Conservation (phyloP, 2,888 invertebrate species). For the Pasiphila rectangulata region DNA sequence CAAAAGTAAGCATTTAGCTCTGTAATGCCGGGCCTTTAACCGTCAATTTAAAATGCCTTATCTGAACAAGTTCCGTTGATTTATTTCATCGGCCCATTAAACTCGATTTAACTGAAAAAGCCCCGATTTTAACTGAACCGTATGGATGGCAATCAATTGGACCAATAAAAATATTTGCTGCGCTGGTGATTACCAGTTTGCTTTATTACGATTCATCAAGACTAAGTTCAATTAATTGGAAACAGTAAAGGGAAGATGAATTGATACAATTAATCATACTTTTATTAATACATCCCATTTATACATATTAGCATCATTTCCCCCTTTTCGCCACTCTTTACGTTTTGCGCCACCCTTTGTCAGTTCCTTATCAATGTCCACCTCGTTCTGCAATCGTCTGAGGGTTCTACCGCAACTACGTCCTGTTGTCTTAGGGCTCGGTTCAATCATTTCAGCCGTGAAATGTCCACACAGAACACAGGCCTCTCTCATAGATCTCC, state of each 20-base stretch:
- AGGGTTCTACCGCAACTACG: no score
- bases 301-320: no score
- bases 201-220: slow-evolving; percentile 18
- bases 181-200: slow-evolving; percentile 15
- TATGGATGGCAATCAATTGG: slow-evolving; percentile 25
- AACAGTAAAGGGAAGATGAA: neutral
- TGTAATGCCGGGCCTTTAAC: slow-evolving; percentile 11
- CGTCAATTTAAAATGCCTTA: slow-evolving; percentile 22
- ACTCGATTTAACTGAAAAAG: slow-evolving; percentile 29
- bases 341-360: no score
- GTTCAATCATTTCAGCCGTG: no score
- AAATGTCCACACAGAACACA: no score
- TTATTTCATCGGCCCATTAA: slow-evolving; percentile 31
- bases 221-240: slow-evolving; percentile 10
- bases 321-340: no score
- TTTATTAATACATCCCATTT: no score
- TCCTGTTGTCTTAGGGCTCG: no score
- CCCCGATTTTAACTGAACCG: slow-evolving; percentile 26
- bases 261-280: no score
- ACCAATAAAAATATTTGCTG: slow-evolving; percentile 25
- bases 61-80: slow-evolving; percentile 29
- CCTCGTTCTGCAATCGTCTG: no score
- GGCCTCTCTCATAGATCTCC: no score
- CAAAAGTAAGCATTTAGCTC: neutral
- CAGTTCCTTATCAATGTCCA: no score